A percentile compares a stretch with the other conserved stretches of the same genome.
Evolutionary conservation across 1,140 invertebrate genomes (phyloP).

Genomic region (Euura saliciscinereae): DNA sequence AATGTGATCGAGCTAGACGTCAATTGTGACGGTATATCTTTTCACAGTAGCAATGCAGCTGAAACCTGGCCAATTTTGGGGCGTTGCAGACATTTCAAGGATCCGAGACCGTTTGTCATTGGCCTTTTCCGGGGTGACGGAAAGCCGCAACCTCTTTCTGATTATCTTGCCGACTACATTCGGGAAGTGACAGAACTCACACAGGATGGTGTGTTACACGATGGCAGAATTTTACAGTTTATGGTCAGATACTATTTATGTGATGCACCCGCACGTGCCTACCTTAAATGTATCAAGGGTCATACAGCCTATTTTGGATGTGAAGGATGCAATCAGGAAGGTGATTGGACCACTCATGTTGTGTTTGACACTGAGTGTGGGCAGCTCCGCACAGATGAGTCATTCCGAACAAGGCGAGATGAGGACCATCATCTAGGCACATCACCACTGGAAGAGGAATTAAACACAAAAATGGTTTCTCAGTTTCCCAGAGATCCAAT

Average conservation of each 20-base stretch:
- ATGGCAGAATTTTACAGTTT: constrained; percentile 21
- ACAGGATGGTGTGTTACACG: constrained; percentile 21
- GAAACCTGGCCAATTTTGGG: constrained; percentile 35
- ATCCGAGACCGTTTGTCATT: constrained; percentile 20
- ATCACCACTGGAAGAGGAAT: constrained; percentile 28
- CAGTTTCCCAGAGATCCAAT: background rate
- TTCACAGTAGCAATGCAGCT: constrained; percentile 27
- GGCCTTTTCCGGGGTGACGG: constrained; percentile 30
- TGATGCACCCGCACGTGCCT: constrained; percentile 25
- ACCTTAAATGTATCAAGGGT: background rate
- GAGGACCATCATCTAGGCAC: background rate
- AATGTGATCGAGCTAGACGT: too few relatives aligned
- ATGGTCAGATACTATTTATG: constrained; percentile 29
- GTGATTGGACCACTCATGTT: too few relatives aligned
- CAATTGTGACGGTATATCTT: constrained; percentile 34
- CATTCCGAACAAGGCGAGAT: background rate
- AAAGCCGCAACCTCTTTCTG: constrained; percentile 27
- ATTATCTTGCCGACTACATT: constrained; percentile 32
- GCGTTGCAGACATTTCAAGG: constrained; percentile 16
- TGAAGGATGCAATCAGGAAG: background rate
- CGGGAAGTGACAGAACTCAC: constrained; percentile 26
- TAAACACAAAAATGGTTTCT: background rate
- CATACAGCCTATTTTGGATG: background rate
- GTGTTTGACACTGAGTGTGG: background rate
- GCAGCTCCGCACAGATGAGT: background rate